Percentiles rank a stretch among this genome's conserved stretches.
phyloP scores from a whole-genome alignment of 1,140 invertebrate species.

The Aporrectodea caliginosa region DNA sequence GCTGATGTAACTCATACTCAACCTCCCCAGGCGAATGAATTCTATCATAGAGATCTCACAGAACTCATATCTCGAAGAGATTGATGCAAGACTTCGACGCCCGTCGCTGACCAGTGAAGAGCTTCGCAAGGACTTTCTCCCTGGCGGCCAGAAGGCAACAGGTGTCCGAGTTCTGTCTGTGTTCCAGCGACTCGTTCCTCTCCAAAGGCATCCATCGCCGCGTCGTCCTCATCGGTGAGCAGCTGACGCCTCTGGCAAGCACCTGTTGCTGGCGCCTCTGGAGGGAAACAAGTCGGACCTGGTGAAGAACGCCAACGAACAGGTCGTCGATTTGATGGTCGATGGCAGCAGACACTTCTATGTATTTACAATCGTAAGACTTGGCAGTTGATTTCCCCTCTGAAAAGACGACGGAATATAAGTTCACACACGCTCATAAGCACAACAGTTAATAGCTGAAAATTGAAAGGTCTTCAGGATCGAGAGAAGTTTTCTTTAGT shows the following conservation, averaged over 20 bases:
- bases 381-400: conserved; percentile 60
- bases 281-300: conserved; percentile 48
- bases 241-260: not conserved
- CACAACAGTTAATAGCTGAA: too few species aligned
- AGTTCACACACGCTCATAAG: too few species aligned
- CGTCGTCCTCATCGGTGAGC: not conserved
- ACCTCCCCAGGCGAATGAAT: too few species aligned
- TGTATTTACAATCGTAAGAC: conserved; percentile 71
- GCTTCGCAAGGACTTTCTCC: conserved; percentile 5
- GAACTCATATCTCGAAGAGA: conserved; percentile 13
- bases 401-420: too few species aligned
- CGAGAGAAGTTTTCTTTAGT: too few species aligned
- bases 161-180: conserved; percentile 1
- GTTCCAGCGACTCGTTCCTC: not conserved
- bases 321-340: conserved; percentile 78
- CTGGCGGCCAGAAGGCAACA: conserved; percentile 9
- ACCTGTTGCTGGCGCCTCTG: not conserved
- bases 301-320: conserved; percentile 68
- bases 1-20: too few species aligned
- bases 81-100: conserved; percentile 21
- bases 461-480: too few species aligned
- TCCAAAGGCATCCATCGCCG: not conserved
- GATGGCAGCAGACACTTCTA: conserved; percentile 74
- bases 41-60: too few species aligned
- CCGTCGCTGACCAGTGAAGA: not conserved